Evolutionary conservation across 2,797 vertebrate genomes (phyloP).

Genomic region (Momotus momota): DNA sequence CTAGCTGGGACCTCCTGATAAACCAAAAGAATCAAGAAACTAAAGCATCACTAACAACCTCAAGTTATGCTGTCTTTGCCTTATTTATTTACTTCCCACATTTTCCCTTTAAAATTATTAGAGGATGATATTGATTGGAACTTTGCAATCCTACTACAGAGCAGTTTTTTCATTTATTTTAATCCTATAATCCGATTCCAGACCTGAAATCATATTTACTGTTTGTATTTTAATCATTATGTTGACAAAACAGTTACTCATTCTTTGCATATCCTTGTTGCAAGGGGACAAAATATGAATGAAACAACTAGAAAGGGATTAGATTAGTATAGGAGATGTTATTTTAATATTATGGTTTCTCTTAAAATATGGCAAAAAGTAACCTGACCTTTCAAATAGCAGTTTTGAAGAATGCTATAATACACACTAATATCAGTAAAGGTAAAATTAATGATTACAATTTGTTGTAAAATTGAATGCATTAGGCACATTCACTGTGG

Average conservation of each 20-base stretch:
- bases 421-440: not conserved
- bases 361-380: not conserved
- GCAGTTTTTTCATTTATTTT: slow-evolving; percentile 71
- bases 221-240: slow-evolving; percentile 78
- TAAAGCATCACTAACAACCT: not conserved
- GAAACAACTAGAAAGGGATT: slow-evolving; percentile 47
- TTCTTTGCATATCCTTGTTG: slow-evolving; percentile 52
- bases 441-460: slow-evolving; percentile 30
- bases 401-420: slow-evolving; percentile 3
- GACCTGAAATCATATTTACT: slow-evolving; percentile 71
- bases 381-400: not conserved
- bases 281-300: slow-evolving; percentile 56
- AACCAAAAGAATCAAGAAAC: slow-evolving; percentile 9
- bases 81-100: slow-evolving; percentile 1
- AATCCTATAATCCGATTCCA: slow-evolving; percentile 82
- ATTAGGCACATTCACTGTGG: not conserved
- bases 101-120: slow-evolving; percentile 65
- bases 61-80: slow-evolving; percentile 29
- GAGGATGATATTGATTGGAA: slow-evolving; percentile 67
- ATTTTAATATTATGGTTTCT: not conserved
- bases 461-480: slow-evolving; percentile 11
- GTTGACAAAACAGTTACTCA: slow-evolving; percentile 51
- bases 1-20: not conserved
- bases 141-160: slow-evolving; percentile 69
- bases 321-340: not conserved